Conservation (phyloP, 2,888 invertebrate species). For the Epsilonema sp. region DNA sequence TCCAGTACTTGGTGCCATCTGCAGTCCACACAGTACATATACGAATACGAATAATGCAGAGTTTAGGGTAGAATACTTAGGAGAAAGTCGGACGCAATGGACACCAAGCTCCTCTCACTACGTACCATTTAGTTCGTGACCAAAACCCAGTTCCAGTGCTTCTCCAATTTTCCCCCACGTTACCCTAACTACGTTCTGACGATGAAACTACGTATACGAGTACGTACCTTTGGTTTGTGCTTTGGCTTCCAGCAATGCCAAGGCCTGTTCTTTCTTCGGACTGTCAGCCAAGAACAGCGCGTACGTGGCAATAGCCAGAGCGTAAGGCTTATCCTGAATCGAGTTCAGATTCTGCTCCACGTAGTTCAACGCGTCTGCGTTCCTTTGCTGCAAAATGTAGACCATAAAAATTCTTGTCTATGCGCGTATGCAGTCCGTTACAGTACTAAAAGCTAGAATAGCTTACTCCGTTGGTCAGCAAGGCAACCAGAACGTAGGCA, state of each 20-base stretch:
- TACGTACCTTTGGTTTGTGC: too few relatives aligned
- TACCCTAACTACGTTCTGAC: too few relatives aligned
- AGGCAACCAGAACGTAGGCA: conserved; percentile 54
- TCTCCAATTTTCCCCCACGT: too few relatives aligned
- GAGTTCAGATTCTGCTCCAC: conserved; percentile 24
- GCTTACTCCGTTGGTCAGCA: too few relatives aligned
- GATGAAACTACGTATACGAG: too few relatives aligned
- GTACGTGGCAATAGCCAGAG: conserved; percentile 52
- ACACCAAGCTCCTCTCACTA: too few relatives aligned
- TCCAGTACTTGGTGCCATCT: conserved; percentile 58
- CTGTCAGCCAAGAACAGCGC: conserved; percentile 50
- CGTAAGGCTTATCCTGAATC: conserved; percentile 40
- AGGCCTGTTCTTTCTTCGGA: conserved; percentile 14
- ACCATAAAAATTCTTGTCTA: not conserved
- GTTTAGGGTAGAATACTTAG: too few relatives aligned
- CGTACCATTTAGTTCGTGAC: too few relatives aligned
- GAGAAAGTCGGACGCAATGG: too few relatives aligned
- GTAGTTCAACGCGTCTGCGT: conserved; percentile 23
- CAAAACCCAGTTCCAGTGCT: too few relatives aligned
- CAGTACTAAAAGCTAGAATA: not conserved
- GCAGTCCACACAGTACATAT: too few relatives aligned
- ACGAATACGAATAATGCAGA: too few relatives aligned
- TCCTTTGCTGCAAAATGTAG: conserved; percentile 9
- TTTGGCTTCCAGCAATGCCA: conserved; percentile 16
- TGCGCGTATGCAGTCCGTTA: not conserved